A percentile compares a stretch with the other conserved stretches of the same genome.
These are phyloP conservation scores for Hirtodrosophila alboralis DNA, from an alignment of 2,888 invertebrate genomes.

Conservation along the genomic window DNA sequence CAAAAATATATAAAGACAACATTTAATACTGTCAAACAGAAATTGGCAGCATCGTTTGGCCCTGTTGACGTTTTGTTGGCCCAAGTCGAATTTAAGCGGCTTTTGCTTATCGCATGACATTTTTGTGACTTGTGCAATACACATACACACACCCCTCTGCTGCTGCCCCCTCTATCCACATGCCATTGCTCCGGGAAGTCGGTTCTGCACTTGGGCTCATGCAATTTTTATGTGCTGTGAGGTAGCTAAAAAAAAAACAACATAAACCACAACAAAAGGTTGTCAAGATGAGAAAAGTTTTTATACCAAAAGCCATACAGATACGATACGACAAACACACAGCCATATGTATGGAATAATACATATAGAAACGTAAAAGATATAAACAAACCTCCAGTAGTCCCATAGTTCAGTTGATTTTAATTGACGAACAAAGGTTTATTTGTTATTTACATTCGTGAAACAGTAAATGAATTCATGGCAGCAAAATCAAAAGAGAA, in stretches of 20 bases:
- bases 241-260: constrained; percentile 43
- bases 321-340: too few relatives aligned
- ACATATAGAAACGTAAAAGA: constrained; percentile 10
- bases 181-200: constrained; percentile 14
- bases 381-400: constrained; percentile 21
- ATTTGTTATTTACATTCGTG: constrained; percentile 7
- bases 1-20: constrained; percentile 55
- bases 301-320: constrained; percentile 10
- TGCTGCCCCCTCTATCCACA: background rate
- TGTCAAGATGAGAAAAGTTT: constrained; percentile 37
- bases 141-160: constrained; percentile 8
- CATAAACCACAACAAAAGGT: constrained; percentile 58
- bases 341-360: constrained; percentile 31
- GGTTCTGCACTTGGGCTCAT: constrained; percentile 44
- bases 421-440: constrained; percentile 23
- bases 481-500: too few relatives aligned
- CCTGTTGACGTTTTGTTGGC: constrained; percentile 43
- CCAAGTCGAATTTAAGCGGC: constrained; percentile 65
- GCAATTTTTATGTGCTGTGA: constrained; percentile 53
- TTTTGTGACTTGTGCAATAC: constrained; percentile 58
- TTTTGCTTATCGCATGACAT: constrained; percentile 69
- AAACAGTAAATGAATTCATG: background rate
- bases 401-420: constrained; percentile 7
- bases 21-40: constrained; percentile 63
- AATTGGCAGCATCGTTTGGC: constrained; percentile 50